Percentiles rank a stretch among this genome's conserved stretches.
phyloP scores from a whole-genome alignment of 2,113 vertebrate genomes.

The cattle (Bos taurus) region ARS-UCD2.0 NC_037335.1:63735001-63735500 shows the following conservation, averaged over 20 bases:
- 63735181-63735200: background rate
- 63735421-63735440: background rate
- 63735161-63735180: background rate
- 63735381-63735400: background rate
- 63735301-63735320: background rate
- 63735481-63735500: background rate
- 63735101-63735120: background rate
- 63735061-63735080: background rate
- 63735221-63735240: background rate
- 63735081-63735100: background rate
- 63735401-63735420: background rate
- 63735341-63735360: background rate
- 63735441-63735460: constrained; percentile 22
- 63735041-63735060: background rate
- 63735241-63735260: background rate
- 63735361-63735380: background rate
- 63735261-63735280: background rate
- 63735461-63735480: background rate
- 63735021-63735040: background rate
- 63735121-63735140: background rate
- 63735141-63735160: background rate
- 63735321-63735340: background rate
- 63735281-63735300: background rate
- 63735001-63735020: background rate
- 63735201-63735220: background rate